These are phyloP conservation scores for Dicycla oo DNA, from an alignment of 2,888 invertebrate genomes.

Conservation along the genomic window DNA sequence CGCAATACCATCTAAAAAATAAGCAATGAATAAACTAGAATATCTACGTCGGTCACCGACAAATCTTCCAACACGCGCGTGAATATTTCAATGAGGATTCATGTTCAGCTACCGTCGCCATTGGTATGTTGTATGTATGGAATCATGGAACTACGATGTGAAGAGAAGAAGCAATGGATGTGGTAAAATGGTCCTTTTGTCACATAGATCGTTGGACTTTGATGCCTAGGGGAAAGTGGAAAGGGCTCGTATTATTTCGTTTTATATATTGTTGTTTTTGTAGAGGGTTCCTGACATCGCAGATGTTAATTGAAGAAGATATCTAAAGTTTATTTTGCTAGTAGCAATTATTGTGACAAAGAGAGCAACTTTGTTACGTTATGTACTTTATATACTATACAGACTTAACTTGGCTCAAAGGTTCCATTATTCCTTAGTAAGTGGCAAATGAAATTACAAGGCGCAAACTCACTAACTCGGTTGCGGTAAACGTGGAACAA, in stretches of 20 bases:
- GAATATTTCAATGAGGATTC: slow-evolving; percentile 52
- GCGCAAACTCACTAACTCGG: slow-evolving; percentile 44
- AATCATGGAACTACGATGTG: not conserved
- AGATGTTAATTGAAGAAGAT: slow-evolving; percentile 10
- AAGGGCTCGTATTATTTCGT: slow-evolving; percentile 2
- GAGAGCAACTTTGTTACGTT: not conserved
- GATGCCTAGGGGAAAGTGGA: slow-evolving; percentile 6
- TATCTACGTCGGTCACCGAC: slow-evolving; percentile 36
- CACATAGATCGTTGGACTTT: slow-evolving; percentile 22
- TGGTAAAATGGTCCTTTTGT: not conserved
- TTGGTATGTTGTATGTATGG: slow-evolving; percentile 30
- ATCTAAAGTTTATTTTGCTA: not conserved
- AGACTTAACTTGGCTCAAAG: slow-evolving; percentile 35
- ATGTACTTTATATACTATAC: slow-evolving; percentile 5
- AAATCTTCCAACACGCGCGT: slow-evolving; percentile 35
- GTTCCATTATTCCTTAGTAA: slow-evolving; percentile 41
- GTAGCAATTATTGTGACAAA: not conserved
- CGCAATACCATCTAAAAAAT: slow-evolving; percentile 10
- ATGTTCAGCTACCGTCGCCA: slow-evolving; percentile 36
- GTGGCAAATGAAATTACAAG: slow-evolving; percentile 45
- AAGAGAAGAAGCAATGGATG: slow-evolving; percentile 11
- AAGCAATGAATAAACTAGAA: slow-evolving; percentile 44
- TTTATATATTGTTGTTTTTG: not conserved
- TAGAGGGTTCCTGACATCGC: slow-evolving; percentile 17
- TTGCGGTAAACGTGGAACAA: slow-evolving; percentile 46